A percentile compares a stretch with the other conserved stretches of the same genome.
phyloP scores from a whole-genome alignment of 2,888 invertebrate species.

The Macrophya annulata region DNA sequence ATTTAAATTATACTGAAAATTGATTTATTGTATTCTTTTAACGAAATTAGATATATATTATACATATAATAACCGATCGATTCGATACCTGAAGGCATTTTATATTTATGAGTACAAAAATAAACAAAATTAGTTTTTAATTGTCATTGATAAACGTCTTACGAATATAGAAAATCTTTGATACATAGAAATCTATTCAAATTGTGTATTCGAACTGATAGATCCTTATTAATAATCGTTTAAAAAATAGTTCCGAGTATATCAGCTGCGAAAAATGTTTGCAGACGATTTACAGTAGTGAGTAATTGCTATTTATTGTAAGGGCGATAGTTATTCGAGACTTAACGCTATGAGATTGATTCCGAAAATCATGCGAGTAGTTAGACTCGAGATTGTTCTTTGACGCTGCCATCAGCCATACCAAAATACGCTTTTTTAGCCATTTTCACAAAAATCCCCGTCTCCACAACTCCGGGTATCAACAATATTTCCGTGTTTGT shows the following conservation, averaged over 20 bases:
- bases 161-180: conserved; percentile 9
- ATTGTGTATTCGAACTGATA: not conserved
- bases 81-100: not conserved
- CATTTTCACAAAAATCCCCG: conserved; percentile 97
- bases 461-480: conserved; percentile 97
- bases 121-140: not conserved
- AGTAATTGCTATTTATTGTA: not conserved
- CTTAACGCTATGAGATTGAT: not conserved
- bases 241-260: not conserved
- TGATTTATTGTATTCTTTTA: not conserved
- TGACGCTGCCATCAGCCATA: conserved; percentile 90
- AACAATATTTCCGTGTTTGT: conserved; percentile 86
- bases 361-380: not conserved
- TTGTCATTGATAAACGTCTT: not conserved
- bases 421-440: conserved; percentile 95
- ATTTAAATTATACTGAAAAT: conserved; percentile 9
- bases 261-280: not conserved
- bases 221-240: not conserved
- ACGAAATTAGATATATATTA: not conserved
- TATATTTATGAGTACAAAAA: not conserved
- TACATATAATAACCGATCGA: not conserved
- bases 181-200: conserved; percentile 5
- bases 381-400: conserved; percentile 79
- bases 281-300: not conserved
- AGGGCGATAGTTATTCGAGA: not conserved